Evolutionary conservation across 2,113 vertebrate genomes (phyloP).

Genomic region (Microtus ochrogaster): DNA sequence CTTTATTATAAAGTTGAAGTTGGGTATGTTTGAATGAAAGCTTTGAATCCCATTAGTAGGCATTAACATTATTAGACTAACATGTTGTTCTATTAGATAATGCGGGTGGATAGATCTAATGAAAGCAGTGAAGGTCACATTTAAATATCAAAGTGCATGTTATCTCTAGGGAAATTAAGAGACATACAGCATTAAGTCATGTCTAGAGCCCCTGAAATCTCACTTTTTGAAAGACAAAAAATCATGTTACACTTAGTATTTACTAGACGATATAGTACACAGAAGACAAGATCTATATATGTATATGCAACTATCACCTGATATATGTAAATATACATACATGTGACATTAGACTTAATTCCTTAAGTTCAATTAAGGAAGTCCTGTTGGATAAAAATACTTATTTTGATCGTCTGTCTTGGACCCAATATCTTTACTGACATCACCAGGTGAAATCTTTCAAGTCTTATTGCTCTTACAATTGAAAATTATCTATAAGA

Average conservation of each 20-base stretch:
- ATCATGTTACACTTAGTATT: constrained; percentile 34
- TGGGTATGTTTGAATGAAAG: constrained; percentile 49
- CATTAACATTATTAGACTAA: constrained; percentile 38
- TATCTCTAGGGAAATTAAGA: constrained; percentile 48
- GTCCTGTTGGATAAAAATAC: background rate
- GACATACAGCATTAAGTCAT: background rate
- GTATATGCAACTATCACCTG: background rate
- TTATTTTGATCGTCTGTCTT: background rate
- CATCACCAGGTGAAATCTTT: constrained; percentile 14
- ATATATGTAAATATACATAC: background rate
- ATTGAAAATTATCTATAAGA: background rate
- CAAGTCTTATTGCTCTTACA: background rate
- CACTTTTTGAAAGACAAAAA: constrained; percentile 38
- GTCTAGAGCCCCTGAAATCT: background rate
- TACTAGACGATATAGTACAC: background rate
- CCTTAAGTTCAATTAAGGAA: background rate
- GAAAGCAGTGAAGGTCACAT: background rate
- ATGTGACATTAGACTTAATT: background rate
- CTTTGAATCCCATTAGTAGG: background rate
- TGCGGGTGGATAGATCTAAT: background rate
- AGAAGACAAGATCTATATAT: background rate
- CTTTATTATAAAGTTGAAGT: constrained; percentile 32
- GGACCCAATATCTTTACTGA: background rate
- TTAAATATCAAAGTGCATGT: background rate
- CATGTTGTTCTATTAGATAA: background rate